These are phyloP conservation scores for Phoebastria nigripes DNA, from an alignment of 2,797 vertebrate species.

Conservation along the genomic window DNA sequence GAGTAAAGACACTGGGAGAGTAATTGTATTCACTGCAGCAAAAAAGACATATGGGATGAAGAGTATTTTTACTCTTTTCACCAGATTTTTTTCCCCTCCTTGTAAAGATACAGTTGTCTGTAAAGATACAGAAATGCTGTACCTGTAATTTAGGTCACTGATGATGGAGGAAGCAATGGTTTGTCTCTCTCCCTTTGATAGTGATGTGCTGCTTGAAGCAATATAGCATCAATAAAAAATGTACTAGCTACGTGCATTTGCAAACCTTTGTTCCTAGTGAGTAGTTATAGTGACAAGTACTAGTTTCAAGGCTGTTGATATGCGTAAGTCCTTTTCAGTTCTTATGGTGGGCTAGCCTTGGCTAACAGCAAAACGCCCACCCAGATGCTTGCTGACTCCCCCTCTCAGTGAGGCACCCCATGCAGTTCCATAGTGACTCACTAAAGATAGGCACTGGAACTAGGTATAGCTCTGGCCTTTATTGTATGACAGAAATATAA, in stretches of 20 bases:
- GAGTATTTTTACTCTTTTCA: background rate
- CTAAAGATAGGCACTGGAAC: background rate
- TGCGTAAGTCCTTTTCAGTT: background rate
- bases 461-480: background rate
- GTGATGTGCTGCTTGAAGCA: background rate
- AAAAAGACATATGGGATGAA: background rate
- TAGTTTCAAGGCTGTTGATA: background rate
- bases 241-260: fast-evolving
- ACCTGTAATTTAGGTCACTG: background rate
- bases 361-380: background rate
- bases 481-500: background rate
- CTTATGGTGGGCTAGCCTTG: background rate
- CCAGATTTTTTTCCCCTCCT: background rate
- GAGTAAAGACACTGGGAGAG: background rate
- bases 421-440: background rate
- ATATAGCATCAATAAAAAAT: background rate
- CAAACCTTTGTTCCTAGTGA: background rate
- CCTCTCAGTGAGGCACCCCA: too few relatives aligned
- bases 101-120: background rate
- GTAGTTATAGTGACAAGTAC: background rate
- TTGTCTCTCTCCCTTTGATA: background rate
- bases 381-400: background rate
- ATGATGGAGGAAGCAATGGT: background rate
- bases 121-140: background rate
- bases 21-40: background rate